Evolutionary conservation across 23 tunicate species (phyloP).

Genomic region (Styela clava): DNA sequence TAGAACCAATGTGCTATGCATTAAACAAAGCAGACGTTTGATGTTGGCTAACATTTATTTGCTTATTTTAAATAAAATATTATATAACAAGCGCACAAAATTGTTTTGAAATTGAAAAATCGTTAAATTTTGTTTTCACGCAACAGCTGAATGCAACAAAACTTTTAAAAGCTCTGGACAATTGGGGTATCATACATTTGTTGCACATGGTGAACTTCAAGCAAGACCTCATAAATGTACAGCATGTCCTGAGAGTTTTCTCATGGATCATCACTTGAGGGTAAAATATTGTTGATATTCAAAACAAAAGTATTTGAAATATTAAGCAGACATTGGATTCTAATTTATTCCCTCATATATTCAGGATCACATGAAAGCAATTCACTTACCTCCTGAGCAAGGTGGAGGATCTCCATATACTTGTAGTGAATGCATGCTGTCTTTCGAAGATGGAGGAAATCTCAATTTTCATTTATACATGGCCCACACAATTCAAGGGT

Average conservation of each 20-base stretch:
- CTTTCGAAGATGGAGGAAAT: constrained; percentile 57
- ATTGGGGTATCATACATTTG: constrained; percentile 61
- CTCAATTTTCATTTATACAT: constrained; percentile 78
- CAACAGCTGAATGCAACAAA: constrained; percentile 62
- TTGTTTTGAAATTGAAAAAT: too few species aligned
- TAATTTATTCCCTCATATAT: too few species aligned
- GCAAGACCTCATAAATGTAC: constrained; percentile 76
- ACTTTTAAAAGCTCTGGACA: constrained; percentile 46
- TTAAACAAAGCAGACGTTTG: too few species aligned
- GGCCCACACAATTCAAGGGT: constrained; percentile 72
- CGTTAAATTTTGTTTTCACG: too few species aligned
- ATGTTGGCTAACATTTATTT: too few species aligned
- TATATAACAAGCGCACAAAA: too few species aligned
- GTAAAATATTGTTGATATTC: constrained; percentile 27
- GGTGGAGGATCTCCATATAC: constrained; percentile 35
- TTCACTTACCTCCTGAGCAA: constrained; percentile 44
- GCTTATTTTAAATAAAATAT: too few species aligned
- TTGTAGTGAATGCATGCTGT: constrained; percentile 67
- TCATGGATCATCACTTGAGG: constrained; percentile 55
- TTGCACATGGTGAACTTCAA: constrained; percentile 68
- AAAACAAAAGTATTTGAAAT: too few species aligned
- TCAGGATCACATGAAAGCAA: constrained; percentile 85
- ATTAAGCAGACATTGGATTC: too few species aligned
- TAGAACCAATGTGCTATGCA: too few species aligned
- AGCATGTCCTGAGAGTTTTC: constrained; percentile 70